Conservation (phyloP, 1,140 invertebrate species). For the Pseudomyrmex pallidus region DNA sequence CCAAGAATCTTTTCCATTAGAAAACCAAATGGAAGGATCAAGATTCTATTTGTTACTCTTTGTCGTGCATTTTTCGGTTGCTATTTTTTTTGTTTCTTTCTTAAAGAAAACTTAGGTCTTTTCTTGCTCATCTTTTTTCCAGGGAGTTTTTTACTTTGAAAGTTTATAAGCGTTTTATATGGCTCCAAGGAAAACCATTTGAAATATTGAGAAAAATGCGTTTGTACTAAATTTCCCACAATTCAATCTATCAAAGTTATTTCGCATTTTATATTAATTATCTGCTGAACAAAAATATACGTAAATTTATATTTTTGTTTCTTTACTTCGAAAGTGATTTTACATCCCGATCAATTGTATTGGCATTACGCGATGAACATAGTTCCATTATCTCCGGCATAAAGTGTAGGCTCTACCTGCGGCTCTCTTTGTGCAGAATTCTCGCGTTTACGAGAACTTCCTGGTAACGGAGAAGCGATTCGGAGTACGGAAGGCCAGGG, state of each 20-base stretch:
- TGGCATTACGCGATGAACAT: neutral
- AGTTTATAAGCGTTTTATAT: too few relatives aligned
- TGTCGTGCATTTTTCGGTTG: neutral
- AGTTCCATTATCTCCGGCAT: neutral
- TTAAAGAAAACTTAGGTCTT: neutral
- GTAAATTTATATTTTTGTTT: neutral
- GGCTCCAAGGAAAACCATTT: too few relatives aligned
- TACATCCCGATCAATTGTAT: neutral
- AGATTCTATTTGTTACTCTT: neutral
- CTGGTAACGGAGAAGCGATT: conserved; percentile 19
- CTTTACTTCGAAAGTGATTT: too few relatives aligned
- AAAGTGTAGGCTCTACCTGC: neutral
- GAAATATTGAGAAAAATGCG: too few relatives aligned
- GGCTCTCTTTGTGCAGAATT: neutral
- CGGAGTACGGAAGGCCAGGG: neutral
- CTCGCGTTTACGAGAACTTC: conserved; percentile 20
- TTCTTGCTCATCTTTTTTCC: too few relatives aligned
- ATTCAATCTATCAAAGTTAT: neutral
- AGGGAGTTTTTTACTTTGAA: too few relatives aligned
- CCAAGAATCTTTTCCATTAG: neutral
- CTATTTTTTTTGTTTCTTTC: neutral
- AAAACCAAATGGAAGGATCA: too few relatives aligned
- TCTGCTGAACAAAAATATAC: neutral
- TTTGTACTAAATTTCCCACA: too few relatives aligned
- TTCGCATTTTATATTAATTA: conserved; percentile 1